These are phyloP conservation scores for Drosophila aldrichi DNA, from an alignment of 2,888 invertebrate species.

Conservation along the genomic window DNA sequence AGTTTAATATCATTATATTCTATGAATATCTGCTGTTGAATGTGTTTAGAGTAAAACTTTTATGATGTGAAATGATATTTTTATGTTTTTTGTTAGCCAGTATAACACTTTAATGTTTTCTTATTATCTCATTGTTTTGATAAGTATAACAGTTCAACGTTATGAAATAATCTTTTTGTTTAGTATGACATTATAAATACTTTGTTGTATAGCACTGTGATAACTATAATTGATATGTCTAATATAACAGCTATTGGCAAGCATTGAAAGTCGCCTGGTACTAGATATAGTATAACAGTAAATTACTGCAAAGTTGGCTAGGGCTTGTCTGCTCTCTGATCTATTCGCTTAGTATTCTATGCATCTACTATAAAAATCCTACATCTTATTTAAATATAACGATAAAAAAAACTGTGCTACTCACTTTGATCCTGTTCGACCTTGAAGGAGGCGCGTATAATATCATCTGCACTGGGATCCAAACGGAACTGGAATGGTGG, in stretches of 20 bases:
- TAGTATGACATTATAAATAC: accelerated
- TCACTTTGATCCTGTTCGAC: slow-evolving; percentile 98
- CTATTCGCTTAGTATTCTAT: not conserved
- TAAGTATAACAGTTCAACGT: not conserved
- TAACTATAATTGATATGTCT: too few relatives aligned
- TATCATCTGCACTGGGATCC: slow-evolving; percentile 97
- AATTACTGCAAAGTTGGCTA: too few relatives aligned
- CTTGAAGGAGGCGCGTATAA: slow-evolving; percentile 96
- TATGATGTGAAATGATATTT: not conserved
- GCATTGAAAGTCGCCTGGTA: too few relatives aligned
- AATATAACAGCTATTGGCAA: too few relatives aligned
- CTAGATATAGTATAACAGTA: not conserved
- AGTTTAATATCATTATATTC: not conserved
- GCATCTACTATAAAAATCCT: too few relatives aligned
- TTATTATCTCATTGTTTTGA: not conserved
- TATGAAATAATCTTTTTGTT: too few relatives aligned
- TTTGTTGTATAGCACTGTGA: too few relatives aligned
- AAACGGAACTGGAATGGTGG: slow-evolving; percentile 98
- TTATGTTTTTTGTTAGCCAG: not conserved
- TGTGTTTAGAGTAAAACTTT: not conserved
- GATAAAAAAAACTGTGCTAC: slow-evolving; percentile 77
- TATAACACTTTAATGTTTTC: not conserved
- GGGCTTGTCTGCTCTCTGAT: too few relatives aligned
- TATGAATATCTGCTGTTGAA: not conserved
- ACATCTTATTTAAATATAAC: not conserved